Evolutionary conservation across 2,888 invertebrate species (phyloP).

Genomic region (Trichopria drosophilae): DNA sequence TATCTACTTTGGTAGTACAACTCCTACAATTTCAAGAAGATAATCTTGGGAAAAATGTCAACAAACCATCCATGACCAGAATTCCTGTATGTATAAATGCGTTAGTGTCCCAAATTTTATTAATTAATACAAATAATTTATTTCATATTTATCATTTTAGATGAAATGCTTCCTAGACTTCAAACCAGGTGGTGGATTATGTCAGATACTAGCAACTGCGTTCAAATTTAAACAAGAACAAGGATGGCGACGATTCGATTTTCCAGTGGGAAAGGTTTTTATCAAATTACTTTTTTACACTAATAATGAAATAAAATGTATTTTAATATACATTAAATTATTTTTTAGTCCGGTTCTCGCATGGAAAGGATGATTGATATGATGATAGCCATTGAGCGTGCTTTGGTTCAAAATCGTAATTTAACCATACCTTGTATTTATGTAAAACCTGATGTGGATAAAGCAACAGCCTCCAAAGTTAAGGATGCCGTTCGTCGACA

Average conservation of each 20-base stretch:
- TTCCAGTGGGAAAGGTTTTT: constrained; percentile 76
- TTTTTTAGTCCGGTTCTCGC: constrained; percentile 77
- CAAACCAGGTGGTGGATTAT: constrained; percentile 89
- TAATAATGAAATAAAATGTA: not conserved
- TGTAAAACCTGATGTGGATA: constrained; percentile 84
- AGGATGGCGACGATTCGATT: constrained; percentile 92
- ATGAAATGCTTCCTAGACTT: constrained; percentile 95
- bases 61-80: constrained; percentile 84
- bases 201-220: constrained; percentile 90
- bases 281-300: not conserved
- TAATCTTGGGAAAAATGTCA: constrained; percentile 89
- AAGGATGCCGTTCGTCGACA: constrained; percentile 87
- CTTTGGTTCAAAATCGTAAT: constrained; percentile 79
- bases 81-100: constrained; percentile 71
- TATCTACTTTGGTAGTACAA: constrained; percentile 83
- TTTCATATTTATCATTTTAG: constrained; percentile 60
- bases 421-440: constrained; percentile 79
- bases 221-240: constrained; percentile 96
- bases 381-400: constrained; percentile 86
- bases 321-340: not conserved
- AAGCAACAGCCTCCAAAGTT: constrained; percentile 74
- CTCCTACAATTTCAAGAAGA: constrained; percentile 96
- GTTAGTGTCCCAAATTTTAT: not conserved
- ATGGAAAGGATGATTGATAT: constrained; percentile 92
- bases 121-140: not conserved